Evolutionary conservation across 1,140 invertebrate genomes (phyloP), one percentile per base, ranked within the genome.

Genomic region (Himalopsyche phryganea): DNA sequence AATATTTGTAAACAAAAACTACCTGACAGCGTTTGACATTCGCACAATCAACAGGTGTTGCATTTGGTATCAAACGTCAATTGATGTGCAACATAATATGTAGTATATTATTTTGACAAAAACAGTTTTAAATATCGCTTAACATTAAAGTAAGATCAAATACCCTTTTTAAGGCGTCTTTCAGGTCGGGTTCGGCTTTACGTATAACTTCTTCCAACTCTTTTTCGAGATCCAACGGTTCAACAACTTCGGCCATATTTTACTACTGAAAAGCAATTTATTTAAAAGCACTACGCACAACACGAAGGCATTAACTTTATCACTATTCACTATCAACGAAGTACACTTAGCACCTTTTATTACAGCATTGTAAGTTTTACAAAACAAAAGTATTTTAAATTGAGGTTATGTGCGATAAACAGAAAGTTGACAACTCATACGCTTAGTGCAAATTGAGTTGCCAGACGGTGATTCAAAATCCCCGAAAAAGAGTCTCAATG

Each of bases 141-240:
- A 33, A 49, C 33, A 35, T 19, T 50, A 50, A 20, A 40, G 6
- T 13, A 23, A 40, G 0, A 35, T 50, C 6, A 52, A 32, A 47
- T 40, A 65, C 62, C 18, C 62, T 57, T 47, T 61, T 65, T 6
- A 65, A 41, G 4, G 62, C 62, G 48, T 65, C 58, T 50, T 61
- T 60, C 9, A 65, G 45, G 19, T 58, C 62, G 0, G 62, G 62
- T 42, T 65, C 62, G 33, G 50, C 58, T 3, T 19, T 50, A 10
- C 14, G 6, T 6, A 65, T 58, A 11, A 50, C 58, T 42, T 52
- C 41, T 33, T 61, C 50, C 6, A 65, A 53, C 47, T 65, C 62
- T 36, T 46, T 50, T 45, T 61, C 53, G 1, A 65, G 18, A 28
- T 65, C 62, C 14, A 61, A 33, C 2, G 54, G 57, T 33, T 63